phyloP scores from a whole-genome alignment of 2,888 invertebrate species.

The Bibio marci region DNA sequence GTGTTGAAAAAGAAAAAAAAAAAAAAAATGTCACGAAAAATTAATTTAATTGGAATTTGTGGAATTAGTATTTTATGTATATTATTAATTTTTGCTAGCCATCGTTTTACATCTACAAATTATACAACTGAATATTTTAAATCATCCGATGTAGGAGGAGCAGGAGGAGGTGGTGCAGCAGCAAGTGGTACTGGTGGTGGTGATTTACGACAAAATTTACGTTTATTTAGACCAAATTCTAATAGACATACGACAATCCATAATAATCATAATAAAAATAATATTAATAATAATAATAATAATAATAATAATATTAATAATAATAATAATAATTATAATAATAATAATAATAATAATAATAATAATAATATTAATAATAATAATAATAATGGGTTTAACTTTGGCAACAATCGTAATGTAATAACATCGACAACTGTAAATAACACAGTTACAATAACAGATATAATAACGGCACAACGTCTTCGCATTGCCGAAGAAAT shows the following conservation, averaged over 20 bases:
- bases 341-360: constrained; percentile 1
- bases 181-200: background rate
- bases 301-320: background rate
- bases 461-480: constrained; percentile 39
- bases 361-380: constrained; percentile 1
- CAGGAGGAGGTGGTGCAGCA: background rate
- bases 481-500: constrained; percentile 37
- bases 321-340: background rate
- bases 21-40: constrained; percentile 25
- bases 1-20: background rate
- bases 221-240: background rate
- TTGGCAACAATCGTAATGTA: background rate
- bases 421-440: constrained; percentile 13
- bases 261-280: background rate
- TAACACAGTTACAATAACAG: constrained; percentile 32
- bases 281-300: background rate
- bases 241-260: constrained; percentile 1
- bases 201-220: background rate
- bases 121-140: constrained; percentile 12
- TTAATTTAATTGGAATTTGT: constrained; percentile 28
- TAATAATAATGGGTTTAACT: background rate
- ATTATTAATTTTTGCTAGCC: constrained; percentile 28
- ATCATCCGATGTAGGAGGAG: background rate
- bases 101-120: constrained; percentile 18
- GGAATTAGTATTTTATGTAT: constrained; percentile 28